Evolutionary conservation across 2,113 vertebrate genomes (phyloP).

Genomic region (Willisornis vidua): DNA sequence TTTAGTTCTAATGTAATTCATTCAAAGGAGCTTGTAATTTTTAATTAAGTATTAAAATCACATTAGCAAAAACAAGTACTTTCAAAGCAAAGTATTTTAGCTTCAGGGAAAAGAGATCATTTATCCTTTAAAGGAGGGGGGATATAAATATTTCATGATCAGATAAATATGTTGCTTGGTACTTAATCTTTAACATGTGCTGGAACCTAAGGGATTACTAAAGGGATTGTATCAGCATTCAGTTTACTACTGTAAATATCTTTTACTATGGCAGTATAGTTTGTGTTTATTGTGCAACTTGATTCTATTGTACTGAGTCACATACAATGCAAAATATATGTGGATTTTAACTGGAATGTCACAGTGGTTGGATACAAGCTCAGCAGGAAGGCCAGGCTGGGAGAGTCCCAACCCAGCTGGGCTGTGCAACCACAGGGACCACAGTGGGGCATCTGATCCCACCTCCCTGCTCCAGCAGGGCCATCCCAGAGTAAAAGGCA

Average conservation of each 20-base stretch:
- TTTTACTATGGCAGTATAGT: not conserved
- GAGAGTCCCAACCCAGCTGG: not conserved
- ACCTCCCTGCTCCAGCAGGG: not conserved
- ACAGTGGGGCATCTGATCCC: not conserved
- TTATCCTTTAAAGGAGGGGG: not conserved
- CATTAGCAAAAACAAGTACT: not conserved
- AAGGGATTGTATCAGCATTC: not conserved
- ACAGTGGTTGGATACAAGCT: not conserved
- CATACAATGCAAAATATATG: not conserved
- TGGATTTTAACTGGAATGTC: not conserved
- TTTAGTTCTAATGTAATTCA: not conserved
- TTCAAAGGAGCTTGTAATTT: not conserved
- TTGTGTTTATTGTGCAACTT: not conserved
- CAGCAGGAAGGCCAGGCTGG: not conserved
- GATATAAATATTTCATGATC: constrained; percentile 16
- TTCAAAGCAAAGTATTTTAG: constrained; percentile 2
- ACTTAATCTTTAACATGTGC: constrained; percentile 9
- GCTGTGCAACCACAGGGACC: not conserved
- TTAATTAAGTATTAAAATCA: constrained; percentile 13
- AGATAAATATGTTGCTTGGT: constrained; percentile 7
- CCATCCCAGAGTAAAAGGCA: not conserved
- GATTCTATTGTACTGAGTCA: not conserved
- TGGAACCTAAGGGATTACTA: not conserved
- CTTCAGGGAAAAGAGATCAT: not conserved
- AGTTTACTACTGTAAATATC: constrained; percentile 24